Evolutionary conservation across 2,888 invertebrate species (phyloP).

Genomic region (Eupithecia dodoneata): DNA sequence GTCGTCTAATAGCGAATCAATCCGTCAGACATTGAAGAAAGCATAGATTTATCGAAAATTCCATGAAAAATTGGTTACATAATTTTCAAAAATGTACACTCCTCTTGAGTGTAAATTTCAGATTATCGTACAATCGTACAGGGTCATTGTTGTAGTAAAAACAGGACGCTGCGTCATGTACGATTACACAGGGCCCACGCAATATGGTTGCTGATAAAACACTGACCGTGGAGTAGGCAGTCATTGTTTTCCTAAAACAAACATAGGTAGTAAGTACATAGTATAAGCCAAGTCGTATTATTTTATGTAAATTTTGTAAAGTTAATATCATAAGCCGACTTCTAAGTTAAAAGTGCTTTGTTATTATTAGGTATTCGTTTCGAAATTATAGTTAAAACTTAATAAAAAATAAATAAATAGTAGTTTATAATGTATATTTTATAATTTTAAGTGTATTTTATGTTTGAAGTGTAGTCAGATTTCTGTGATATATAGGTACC

Average conservation of each 20-base stretch:
- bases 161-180: neutral
- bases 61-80: too few relatives aligned
- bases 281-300: neutral
- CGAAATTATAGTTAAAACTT: too few relatives aligned
- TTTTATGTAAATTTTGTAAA: neutral
- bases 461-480: too few relatives aligned
- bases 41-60: neutral
- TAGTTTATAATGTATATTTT: too few relatives aligned
- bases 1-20: too few relatives aligned
- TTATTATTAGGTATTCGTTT: too few relatives aligned
- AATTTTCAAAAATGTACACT: neutral
- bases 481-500: too few relatives aligned
- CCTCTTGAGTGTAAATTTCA: neutral
- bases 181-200: neutral
- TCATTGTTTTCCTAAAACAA: neutral
- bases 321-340: neutral
- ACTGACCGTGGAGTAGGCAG: neutral
- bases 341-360: neutral
- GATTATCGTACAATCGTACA: neutral
- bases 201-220: constrained; percentile 2
- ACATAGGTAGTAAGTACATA: neutral
- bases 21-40: neutral
- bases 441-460: too few relatives aligned
- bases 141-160: neutral
- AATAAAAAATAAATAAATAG: too few relatives aligned